phyloP scores from a whole-genome alignment of 2,888 invertebrate genomes.

The Drosophila monieri region DNA sequence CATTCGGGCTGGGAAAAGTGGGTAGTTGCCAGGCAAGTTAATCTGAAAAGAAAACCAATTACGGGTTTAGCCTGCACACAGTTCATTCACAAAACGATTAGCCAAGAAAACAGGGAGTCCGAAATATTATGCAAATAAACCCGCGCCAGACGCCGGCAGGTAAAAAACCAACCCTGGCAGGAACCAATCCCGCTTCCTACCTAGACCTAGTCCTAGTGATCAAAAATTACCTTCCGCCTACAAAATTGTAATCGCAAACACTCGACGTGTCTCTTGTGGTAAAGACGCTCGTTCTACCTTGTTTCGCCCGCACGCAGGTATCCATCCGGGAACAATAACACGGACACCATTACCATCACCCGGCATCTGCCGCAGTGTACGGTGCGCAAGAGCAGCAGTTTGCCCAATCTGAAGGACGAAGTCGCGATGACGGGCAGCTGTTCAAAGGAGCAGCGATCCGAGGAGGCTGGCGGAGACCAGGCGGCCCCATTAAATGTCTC shows the following conservation, averaged over 20 bases:
- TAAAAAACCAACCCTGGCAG: constrained; percentile 2
- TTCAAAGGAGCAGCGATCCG: constrained; percentile 53
- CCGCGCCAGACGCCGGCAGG: constrained; percentile 33
- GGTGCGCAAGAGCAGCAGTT: constrained; percentile 90
- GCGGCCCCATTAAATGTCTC: constrained; percentile 83
- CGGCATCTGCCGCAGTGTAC: constrained; percentile 86
- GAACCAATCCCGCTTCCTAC: constrained; percentile 36
- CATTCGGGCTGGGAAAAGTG: constrained; percentile 5
- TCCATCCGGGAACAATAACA: constrained; percentile 91
- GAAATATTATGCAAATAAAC: constrained; percentile 36
- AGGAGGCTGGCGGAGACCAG: constrained; percentile 44
- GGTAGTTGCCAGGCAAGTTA: constrained; percentile 29
- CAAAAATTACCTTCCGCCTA: constrained; percentile 45
- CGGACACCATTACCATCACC: constrained; percentile 84
- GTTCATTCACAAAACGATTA: constrained; percentile 45
- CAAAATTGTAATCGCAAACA: constrained; percentile 55
- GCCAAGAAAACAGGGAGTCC: constrained; percentile 14
- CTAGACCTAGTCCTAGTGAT: constrained; percentile 10
- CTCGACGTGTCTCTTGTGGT: constrained; percentile 67
- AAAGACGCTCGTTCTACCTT: constrained; percentile 76
- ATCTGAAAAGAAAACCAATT: constrained; percentile 36
- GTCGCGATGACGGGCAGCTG: constrained; percentile 38
- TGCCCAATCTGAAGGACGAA: constrained; percentile 88
- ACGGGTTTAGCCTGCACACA: constrained; percentile 14
- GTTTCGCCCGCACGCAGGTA: constrained; percentile 85